Base-by-base conservation (phyloP, 2,888 invertebrate genomes). In the Eupithecia centaureata region DNA sequence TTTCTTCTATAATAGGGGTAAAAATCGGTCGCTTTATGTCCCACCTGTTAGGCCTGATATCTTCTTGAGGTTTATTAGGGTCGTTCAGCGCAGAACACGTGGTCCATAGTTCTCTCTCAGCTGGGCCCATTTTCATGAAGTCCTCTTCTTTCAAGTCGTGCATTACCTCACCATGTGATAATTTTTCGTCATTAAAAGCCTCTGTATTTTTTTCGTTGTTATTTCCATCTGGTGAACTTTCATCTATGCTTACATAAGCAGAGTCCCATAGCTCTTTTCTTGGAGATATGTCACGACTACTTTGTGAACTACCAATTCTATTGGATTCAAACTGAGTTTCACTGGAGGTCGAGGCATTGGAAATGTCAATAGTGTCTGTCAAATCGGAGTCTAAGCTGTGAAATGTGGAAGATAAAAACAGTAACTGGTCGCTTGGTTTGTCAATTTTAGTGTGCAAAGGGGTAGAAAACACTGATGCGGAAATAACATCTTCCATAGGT, bases 171-270 rank as follows among this genome's bases (percentile, higher is more conserved):
- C 76, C 81, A 75, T 73, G 73, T 72, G 80, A 77, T 77, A 78
- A 73, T 72, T 83, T 86, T 63, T 82, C 83, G 80, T 88, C 90
- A 79, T 76, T 78, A 61, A 76, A 56, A 71, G 80, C 65, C 42
- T 89, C 89, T 72, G 79, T 67, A 68, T 77, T 78, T 76, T 81
- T 86, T 72, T 88, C 88, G 74, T 89, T 91, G 75, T 88, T 87
- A 73, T 90, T 92, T 70, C 74, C 89, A 76, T 93, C 93, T 47
- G 93, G 88, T 8, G 91, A 88, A 77, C 82, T 89, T 68, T 94
- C 94, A 74, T 94, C 94, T 71, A 94, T 93, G 84, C 94, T 94
- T 74, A 94, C 91, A 75, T 94, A 94, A 13, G 94, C 94, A 10
- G 94, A 94, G 81, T 94, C 94, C 91, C 93, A 92, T 70, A 86